A percentile compares a stretch with the other conserved stretches of the same genome.
These are phyloP conservation scores for Dryoscopus gambensis DNA, from an alignment of 2,113 vertebrate species.

Conservation along the genomic window DNA sequence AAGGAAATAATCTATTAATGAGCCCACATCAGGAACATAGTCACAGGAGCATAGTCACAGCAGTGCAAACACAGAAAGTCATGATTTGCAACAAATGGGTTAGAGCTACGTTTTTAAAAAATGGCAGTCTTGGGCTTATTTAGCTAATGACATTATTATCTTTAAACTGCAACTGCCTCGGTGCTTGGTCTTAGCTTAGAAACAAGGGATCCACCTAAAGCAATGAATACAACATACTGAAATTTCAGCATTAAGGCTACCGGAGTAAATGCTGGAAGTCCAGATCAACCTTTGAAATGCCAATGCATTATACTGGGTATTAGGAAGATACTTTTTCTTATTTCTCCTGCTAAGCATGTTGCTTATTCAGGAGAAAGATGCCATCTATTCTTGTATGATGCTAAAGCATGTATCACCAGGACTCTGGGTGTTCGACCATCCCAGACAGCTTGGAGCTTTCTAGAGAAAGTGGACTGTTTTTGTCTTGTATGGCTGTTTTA, in stretches of 20 bases:
- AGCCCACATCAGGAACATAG: slow-evolving; percentile 10
- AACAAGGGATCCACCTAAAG: background rate
- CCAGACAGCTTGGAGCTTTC: background rate
- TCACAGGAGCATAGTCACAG: background rate
- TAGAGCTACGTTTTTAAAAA: background rate
- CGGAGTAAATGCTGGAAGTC: background rate
- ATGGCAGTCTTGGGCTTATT: background rate
- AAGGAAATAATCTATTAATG: slow-evolving; percentile 51
- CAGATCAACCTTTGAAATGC: background rate
- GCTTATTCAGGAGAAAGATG: background rate
- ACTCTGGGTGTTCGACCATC: background rate
- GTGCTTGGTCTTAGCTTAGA: background rate
- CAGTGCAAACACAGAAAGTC: slow-evolving; percentile 15
- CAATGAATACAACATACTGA: background rate
- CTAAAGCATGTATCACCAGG: background rate
- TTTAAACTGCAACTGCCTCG: background rate
- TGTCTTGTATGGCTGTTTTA: background rate
- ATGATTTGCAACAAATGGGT: slow-evolving; percentile 27
- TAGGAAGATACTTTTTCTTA: background rate
- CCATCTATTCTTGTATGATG: background rate
- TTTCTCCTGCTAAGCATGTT: background rate
- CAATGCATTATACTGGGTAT: background rate
- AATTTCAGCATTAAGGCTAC: background rate
- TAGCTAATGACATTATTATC: slow-evolving; percentile 4
- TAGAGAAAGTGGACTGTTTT: background rate